phyloP scores from a whole-genome alignment of 2,888 invertebrate species.

The Pyralis farinalis region DNA sequence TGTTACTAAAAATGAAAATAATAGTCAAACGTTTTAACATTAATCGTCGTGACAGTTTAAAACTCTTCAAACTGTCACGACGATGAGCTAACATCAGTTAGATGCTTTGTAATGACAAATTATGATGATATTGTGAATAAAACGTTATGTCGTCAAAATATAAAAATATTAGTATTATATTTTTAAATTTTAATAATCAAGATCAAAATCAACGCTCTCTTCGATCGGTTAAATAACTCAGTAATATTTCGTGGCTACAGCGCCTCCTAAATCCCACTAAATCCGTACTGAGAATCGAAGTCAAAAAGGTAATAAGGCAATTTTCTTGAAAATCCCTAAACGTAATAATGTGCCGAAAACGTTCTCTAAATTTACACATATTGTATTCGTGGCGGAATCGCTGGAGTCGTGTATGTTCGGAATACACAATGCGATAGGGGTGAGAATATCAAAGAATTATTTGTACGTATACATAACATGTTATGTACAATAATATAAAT shows the following conservation, averaged over 20 bases:
- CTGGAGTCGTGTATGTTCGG: slow-evolving; percentile 61
- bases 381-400: slow-evolving; percentile 70
- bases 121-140: no score
- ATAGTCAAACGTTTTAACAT: no score
- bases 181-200: no score
- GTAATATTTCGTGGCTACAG: slow-evolving; percentile 42
- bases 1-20: no score
- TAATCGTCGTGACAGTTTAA: no score
- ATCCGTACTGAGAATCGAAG: slow-evolving; percentile 65
- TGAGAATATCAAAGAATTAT: slow-evolving; percentile 52
- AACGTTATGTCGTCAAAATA: no score
- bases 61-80: no score
- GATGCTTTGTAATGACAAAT: no score
- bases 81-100: no score
- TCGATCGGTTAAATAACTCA: slow-evolving; percentile 35
- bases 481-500: slow-evolving; percentile 33
- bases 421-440: slow-evolving; percentile 66
- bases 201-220: slow-evolving; percentile 11
- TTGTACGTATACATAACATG: slow-evolving; percentile 34
- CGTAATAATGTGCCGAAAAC: slow-evolving; percentile 78
- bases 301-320: slow-evolving; percentile 78
- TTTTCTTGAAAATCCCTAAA: slow-evolving; percentile 78
- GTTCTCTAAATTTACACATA: slow-evolving; percentile 79
- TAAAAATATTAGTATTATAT: no score
- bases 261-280: slow-evolving; percentile 56